Percentiles rank a stretch among this genome's conserved stretches.
These are phyloP conservation scores for Edolisoma coerulescens DNA, from an alignment of 2,113 vertebrate genomes.

Conservation along the genomic window DNA sequence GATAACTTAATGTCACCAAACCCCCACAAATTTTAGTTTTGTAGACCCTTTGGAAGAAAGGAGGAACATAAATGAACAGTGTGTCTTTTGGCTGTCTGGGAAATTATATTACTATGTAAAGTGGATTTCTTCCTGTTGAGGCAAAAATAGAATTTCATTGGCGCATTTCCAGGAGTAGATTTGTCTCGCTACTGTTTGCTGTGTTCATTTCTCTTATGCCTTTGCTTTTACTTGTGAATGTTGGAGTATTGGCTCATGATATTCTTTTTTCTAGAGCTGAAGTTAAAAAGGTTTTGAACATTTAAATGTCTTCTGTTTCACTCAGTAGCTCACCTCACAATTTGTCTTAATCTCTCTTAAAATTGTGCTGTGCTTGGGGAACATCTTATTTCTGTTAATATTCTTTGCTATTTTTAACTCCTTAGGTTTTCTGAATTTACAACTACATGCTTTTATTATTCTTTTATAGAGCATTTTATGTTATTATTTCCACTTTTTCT, in stretches of 20 bases:
- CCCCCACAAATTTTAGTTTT: background rate
- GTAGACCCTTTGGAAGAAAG: background rate
- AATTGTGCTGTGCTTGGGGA: background rate
- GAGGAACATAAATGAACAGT: background rate
- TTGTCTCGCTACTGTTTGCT: background rate
- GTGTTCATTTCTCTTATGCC: background rate
- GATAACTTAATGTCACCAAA: background rate
- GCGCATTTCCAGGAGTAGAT: background rate
- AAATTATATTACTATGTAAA: background rate
- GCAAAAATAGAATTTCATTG: background rate
- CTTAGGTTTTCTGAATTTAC: background rate
- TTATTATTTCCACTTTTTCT: background rate
- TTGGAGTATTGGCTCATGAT: background rate
- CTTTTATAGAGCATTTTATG: background rate
- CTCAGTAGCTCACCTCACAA: background rate
- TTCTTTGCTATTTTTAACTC: background rate
- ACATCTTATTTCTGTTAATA: background rate
- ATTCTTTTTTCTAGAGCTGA: background rate
- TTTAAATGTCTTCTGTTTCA: background rate
- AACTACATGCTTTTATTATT: background rate
- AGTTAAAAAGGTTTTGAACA: background rate
- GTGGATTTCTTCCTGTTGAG: background rate
- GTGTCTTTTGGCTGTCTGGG: background rate
- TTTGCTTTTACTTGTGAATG: background rate
- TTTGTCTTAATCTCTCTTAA: background rate